A percentile compares a stretch with the other conserved stretches of the same genome.
phyloP scores from a whole-genome alignment of 2,113 vertebrate genomes.

The Macroglossus sobrinus region DNA sequence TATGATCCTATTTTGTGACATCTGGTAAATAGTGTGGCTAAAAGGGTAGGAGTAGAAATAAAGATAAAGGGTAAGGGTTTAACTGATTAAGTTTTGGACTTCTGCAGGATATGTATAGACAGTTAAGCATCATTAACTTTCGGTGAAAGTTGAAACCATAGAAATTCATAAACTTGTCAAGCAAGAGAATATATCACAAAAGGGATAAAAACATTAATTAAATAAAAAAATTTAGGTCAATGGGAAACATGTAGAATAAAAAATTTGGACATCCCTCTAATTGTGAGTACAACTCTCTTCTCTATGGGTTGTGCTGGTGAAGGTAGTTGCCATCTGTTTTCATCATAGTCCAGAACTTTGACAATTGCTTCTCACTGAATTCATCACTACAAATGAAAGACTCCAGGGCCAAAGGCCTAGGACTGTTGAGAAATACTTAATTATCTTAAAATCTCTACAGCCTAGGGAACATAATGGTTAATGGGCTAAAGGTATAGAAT shows the following conservation, averaged over 20 bases:
- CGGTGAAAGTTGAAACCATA: neutral
- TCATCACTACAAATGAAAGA: neutral
- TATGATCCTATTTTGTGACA: neutral
- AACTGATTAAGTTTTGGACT: neutral
- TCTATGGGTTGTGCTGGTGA: neutral
- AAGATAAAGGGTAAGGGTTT: neutral
- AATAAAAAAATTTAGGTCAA: neutral
- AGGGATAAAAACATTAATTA: neutral
- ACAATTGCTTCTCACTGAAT: neutral
- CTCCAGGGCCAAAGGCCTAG: constrained; percentile 58
- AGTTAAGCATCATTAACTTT: neutral
- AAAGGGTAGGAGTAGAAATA: neutral
- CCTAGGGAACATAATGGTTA: constrained; percentile 81
- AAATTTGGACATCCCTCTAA: neutral
- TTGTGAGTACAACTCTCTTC: fast-evolving
- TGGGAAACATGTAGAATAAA: neutral
- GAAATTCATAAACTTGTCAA: neutral
- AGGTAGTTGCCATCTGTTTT: neutral
- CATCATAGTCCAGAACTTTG: neutral
- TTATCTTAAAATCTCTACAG: constrained; percentile 80
- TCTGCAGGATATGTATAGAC: neutral
- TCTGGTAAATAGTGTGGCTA: neutral
- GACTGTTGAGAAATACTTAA: constrained; percentile 80
- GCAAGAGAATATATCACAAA: neutral
- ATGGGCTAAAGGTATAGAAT: constrained; percentile 79